phyloP scores from a whole-genome alignment of 2,797 vertebrate genomes.

The Danio aesculapii region DNA sequence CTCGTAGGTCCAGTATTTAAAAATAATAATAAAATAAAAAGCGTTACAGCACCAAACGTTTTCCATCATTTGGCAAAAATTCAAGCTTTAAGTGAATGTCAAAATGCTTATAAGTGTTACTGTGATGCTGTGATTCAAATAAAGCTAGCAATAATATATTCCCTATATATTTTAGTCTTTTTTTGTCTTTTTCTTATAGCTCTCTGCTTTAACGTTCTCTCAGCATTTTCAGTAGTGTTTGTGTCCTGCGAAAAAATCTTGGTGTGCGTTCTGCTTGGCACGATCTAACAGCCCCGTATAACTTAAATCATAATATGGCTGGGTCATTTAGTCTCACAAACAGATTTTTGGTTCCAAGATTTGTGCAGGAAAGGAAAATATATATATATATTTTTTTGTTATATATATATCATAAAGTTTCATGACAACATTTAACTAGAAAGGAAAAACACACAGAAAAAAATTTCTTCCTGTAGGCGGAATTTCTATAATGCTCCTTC shows the following conservation, averaged over 20 bases:
- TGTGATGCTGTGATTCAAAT: slow-evolving; percentile 86
- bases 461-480: slow-evolving; percentile 77
- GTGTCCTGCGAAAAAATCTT: slow-evolving; percentile 82
- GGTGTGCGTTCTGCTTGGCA: slow-evolving; percentile 88
- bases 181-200: slow-evolving; percentile 53
- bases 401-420: slow-evolving; percentile 67
- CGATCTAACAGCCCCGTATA: slow-evolving; percentile 83
- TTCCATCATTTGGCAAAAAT: slow-evolving; percentile 86
- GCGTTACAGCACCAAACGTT: slow-evolving; percentile 87
- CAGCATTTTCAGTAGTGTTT: slow-evolving; percentile 85
- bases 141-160: slow-evolving; percentile 85
- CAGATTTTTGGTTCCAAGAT: slow-evolving; percentile 90
- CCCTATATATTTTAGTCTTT: slow-evolving; percentile 70
- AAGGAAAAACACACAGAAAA: slow-evolving; percentile 63
- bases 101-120: slow-evolving; percentile 86
- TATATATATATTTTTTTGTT: slow-evolving; percentile 55
- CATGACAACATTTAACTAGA: slow-evolving; percentile 68
- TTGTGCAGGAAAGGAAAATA: slow-evolving; percentile 77
- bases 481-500: slow-evolving; percentile 72
- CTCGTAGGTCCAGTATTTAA: slow-evolving; percentile 86
- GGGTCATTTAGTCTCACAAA: slow-evolving; percentile 84
- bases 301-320: slow-evolving; percentile 88
- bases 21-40: slow-evolving; percentile 68
- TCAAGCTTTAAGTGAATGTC: slow-evolving; percentile 89
- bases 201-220: slow-evolving; percentile 61